These are phyloP conservation scores for Araneus ventricosus DNA, from an alignment of 1,140 invertebrate species.

Conservation along the genomic window DNA sequence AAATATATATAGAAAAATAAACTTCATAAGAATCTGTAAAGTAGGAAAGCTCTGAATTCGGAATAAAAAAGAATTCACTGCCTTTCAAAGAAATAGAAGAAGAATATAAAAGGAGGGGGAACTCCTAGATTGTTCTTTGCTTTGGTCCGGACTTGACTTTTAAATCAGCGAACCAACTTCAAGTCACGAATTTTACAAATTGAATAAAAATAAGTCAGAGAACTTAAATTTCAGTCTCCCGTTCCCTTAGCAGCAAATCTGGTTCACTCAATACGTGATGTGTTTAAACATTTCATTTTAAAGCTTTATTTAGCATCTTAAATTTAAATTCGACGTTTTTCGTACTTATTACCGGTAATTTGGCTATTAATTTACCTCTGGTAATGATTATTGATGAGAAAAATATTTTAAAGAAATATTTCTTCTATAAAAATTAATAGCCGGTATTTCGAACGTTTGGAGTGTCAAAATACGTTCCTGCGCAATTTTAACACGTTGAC, in stretches of 20 bases:
- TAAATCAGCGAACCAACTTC: slow-evolving; percentile 18
- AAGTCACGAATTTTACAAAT: slow-evolving; percentile 51
- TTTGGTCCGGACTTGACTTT: background rate
- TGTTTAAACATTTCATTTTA: slow-evolving; percentile 33
- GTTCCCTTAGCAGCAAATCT: slow-evolving; percentile 10
- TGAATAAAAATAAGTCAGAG: slow-evolving; percentile 42
- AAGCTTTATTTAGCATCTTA: slow-evolving; percentile 36
- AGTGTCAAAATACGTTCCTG: no score
- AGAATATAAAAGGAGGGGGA: background rate
- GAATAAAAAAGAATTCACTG: background rate
- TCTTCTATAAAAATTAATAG: no score
- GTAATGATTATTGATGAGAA: no score
- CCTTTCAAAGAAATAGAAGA: background rate
- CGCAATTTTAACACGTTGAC: no score
- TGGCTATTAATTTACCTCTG: no score
- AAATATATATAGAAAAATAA: no score
- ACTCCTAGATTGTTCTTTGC: background rate
- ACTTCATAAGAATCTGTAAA: no score
- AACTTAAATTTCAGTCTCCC: background rate
- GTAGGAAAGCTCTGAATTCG: background rate
- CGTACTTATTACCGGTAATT: no score
- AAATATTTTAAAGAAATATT: no score
- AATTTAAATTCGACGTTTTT: background rate
- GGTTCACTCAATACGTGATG: slow-evolving; percentile 31
- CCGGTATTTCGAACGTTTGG: no score